Percentiles rank a stretch among this genome's conserved stretches.
Evolutionary conservation across 2,797 vertebrate species (phyloP).

Genomic region (Chloroceryle amazona): DNA sequence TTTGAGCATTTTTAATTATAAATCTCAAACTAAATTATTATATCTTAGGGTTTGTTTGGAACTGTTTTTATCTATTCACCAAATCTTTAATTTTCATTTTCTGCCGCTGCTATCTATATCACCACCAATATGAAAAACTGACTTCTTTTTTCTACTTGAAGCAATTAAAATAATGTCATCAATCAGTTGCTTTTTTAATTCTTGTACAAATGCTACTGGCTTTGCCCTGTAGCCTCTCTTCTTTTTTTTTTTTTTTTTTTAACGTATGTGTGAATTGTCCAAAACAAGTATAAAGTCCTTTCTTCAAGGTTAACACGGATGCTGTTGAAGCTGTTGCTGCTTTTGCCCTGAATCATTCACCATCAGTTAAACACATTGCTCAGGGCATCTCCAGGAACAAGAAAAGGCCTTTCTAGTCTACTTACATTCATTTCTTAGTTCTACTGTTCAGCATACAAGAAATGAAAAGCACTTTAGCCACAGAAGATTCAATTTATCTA

Average conservation of each 20-base stretch:
- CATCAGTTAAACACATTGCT: background rate
- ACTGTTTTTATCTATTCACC: background rate
- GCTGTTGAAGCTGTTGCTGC: background rate
- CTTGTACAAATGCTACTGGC: background rate
- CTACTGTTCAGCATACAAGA: background rate
- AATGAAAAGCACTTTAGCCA: background rate
- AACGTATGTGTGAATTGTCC: background rate
- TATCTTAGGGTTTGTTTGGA: background rate
- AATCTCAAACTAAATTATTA: background rate
- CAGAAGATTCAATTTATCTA: background rate
- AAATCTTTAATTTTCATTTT: background rate
- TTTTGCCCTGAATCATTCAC: background rate
- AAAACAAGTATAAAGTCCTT: background rate
- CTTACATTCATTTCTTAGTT: background rate
- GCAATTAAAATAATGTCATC: background rate
- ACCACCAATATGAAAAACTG: background rate
- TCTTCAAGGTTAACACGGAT: background rate
- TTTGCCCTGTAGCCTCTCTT: background rate
- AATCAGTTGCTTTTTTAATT: background rate
- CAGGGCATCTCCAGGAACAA: background rate
- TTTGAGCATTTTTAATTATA: background rate
- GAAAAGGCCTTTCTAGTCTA: background rate
- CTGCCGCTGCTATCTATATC: background rate
- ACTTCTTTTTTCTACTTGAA: background rate
- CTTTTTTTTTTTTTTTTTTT: background rate